Evolutionary conservation across 2,797 vertebrate species (phyloP), one percentile per base, ranked within the genome.

Genomic region (Poeciliopsis gracilis): DNA sequence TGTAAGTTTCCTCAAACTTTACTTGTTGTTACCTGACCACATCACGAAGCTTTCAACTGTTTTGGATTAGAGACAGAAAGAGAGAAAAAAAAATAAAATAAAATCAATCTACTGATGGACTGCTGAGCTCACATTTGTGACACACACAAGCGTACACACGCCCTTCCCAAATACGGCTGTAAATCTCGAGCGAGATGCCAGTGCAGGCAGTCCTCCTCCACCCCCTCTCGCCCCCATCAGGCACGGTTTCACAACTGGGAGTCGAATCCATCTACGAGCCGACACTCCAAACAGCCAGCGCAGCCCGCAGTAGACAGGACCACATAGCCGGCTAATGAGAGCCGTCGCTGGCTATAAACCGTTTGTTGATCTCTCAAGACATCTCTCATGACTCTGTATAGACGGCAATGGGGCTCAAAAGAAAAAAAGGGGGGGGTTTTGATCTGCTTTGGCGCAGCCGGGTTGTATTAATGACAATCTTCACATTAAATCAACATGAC

Each of bases 131-230:
- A 91, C 71, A 82, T 86, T 91, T 89, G 84, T 88, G 88, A 88
- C 88, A 91, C 41, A 82, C 80, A 86, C 87, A 89, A 81, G 78
- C 28, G 43, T 75, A 73, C 85, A 81, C 86, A 87, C 82, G 47
- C 90, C 87, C 81, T 90, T 88, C 90, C 94, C 92, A 95, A 95
- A 95, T 94, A 93, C 87, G 94, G 95, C 92, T 89, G 90, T 93
- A 93, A 93, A 95, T 94, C 89, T 92, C 91, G 73, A 76, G 88
- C 71, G 90, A 89, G 92, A 95, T 93, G 88, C 91, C 91, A 89
- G 87, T 36, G 75, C 84, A 90, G 86, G 87, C 93, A 87, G 90
- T 89, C 89, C 20, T 1, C 23, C 51, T 9, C 23, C 51, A 89
- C 15, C 46, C 46, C 46, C 45, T 10, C 13, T 46, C 1, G 1